Percentiles rank a stretch among this genome's conserved stretches.
These are phyloP conservation scores for Rhombomys opimus DNA, from an alignment of 2,113 vertebrate species.

Conservation along the genomic window DNA sequence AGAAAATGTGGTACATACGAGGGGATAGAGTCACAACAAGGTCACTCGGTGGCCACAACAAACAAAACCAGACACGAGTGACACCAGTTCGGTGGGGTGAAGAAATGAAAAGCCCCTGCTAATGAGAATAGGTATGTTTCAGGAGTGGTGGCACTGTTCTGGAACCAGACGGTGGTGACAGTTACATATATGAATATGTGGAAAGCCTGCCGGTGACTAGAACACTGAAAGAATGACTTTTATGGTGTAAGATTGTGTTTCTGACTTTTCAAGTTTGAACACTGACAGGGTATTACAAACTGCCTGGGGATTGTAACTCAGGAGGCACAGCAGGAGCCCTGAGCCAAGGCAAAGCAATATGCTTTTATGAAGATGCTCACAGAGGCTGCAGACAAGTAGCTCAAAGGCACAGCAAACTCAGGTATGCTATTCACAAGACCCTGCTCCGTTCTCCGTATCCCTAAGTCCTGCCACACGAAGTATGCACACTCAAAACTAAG, in stretches of 20 bases:
- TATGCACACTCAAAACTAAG: neutral
- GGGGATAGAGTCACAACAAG: neutral
- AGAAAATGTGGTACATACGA: neutral
- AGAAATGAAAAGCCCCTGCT: neutral
- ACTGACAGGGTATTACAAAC: neutral
- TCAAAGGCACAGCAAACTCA: no score
- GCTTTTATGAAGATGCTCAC: neutral
- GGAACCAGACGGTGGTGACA: neutral
- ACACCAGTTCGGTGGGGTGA: rapidly evolving
- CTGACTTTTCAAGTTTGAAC: neutral
- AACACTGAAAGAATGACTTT: neutral
- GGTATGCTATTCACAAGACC: neutral
- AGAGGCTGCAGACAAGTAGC: neutral
- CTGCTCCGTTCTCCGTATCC: no score
- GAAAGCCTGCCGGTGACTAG: neutral
- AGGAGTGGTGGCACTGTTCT: neutral
- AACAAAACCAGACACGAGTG: neutral
- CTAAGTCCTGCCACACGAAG: neutral
- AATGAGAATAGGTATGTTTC: neutral
- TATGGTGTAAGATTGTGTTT: neutral
- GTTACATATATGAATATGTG: neutral
- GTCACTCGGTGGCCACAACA: neutral
- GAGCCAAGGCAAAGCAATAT: neutral
- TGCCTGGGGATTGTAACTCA: neutral
- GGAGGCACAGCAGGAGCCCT: neutral